Conservation (phyloP, 92 coral and sea anemone species). For the Heteractis magnifica region DNA sequence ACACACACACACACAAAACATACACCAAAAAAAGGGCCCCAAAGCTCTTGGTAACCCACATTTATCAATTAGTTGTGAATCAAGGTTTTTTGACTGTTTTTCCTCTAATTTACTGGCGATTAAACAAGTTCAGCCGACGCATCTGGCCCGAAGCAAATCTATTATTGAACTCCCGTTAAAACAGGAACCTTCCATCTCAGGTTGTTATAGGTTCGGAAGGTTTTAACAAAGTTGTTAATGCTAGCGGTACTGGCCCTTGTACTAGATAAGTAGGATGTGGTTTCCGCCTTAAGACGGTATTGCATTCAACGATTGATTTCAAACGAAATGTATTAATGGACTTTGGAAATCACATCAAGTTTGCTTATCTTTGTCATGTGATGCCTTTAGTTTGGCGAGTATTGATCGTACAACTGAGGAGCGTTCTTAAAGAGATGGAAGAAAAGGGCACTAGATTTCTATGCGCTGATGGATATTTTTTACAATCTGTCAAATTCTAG, state of each 20-base stretch:
- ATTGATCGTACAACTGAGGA: constrained; percentile 3
- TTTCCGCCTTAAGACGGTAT: constrained; percentile 19
- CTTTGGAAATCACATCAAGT: constrained; percentile 27
- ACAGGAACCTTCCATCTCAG: constrained; percentile 18
- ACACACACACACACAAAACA: neutral
- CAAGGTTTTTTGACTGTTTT: constrained; percentile 10
- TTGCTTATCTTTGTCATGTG: constrained; percentile 14
- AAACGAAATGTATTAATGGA: constrained; percentile 9
- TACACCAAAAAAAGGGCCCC: neutral
- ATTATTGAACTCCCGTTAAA: constrained; percentile 14
- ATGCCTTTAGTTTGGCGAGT: neutral
- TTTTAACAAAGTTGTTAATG: constrained; percentile 29
- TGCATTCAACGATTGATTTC: constrained; percentile 23
- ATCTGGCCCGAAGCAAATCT: constrained; percentile 30
- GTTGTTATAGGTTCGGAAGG: neutral
- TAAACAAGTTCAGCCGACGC: constrained; percentile 21
- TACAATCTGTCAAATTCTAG: constrained; percentile 3
- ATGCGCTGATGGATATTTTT: constrained; percentile 19
- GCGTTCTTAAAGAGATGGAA: neutral
- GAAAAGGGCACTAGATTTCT: neutral
- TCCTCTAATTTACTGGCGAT: constrained; percentile 1
- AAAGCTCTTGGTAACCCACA: neutral
- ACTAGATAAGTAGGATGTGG: neutral
- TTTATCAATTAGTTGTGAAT: constrained; percentile 16
- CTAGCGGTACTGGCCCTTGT: constrained; percentile 10